Evolutionary conservation across 2,888 invertebrate genomes (phyloP).

Genomic region (Suillia variegata): DNA sequence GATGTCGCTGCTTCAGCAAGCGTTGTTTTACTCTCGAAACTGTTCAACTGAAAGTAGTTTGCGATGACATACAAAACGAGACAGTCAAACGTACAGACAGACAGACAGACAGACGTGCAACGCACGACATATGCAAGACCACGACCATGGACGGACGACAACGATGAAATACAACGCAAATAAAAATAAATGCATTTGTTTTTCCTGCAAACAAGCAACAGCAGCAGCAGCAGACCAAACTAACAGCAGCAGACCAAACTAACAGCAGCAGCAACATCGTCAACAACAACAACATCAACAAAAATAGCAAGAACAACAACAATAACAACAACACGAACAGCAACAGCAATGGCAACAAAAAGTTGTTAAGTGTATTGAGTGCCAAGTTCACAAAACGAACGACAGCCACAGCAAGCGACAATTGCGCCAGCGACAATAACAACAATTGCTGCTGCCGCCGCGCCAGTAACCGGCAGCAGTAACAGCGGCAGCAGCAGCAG

Average conservation of each 20-base stretch:
- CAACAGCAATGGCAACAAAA: background rate
- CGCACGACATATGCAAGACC: background rate
- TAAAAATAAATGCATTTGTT: background rate
- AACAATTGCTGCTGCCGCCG: slow-evolving; percentile 5
- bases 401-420: slow-evolving; percentile 4
- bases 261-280: background rate
- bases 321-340: background rate
- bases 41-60: slow-evolving; percentile 37
- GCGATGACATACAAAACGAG: slow-evolving; percentile 18
- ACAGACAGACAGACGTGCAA: background rate
- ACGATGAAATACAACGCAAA: background rate
- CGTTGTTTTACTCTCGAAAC: slow-evolving; percentile 35
- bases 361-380: background rate
- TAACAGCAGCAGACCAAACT: background rate
- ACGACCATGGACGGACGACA: background rate
- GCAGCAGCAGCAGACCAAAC: background rate
- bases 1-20: slow-evolving; percentile 19
- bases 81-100: background rate
- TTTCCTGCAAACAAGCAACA: background rate
- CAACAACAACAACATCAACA: slow-evolving; percentile 4
- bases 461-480: slow-evolving; percentile 14
- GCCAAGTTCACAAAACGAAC: slow-evolving; percentile 6
- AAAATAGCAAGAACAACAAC: slow-evolving; percentile 4
- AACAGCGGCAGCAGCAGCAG: slow-evolving; percentile 21
- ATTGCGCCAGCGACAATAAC: background rate